Conservation (phyloP, 2,797 vertebrate genomes). For the Neopelma chrysocephalum region DNA sequence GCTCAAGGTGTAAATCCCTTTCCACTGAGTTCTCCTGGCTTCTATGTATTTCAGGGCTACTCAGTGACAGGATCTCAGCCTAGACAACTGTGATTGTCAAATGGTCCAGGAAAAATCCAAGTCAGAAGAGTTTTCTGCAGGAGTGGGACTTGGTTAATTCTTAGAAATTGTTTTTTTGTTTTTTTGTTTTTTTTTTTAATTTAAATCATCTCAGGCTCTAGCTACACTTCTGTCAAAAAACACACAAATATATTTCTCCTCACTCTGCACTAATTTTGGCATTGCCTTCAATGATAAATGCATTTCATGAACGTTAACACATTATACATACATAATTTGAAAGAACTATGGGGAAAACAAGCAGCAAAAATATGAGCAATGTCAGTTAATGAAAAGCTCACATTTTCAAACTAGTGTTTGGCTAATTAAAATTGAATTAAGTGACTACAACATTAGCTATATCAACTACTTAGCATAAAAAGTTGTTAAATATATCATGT, state of each 20-base stretch:
- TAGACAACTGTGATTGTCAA: neutral
- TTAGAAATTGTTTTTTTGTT: neutral
- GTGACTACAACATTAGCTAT: constrained; percentile 74
- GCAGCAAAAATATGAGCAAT: constrained; percentile 61
- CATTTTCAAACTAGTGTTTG: constrained; percentile 76
- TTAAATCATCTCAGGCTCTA: neutral
- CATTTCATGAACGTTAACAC: constrained; percentile 23
- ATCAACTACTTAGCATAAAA: constrained; percentile 77
- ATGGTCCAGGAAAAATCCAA: neutral
- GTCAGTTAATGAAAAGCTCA: constrained; percentile 69
- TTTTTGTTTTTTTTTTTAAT: neutral
- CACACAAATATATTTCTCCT: neutral
- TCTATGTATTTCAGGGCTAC: neutral
- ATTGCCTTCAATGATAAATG: constrained; percentile 31
- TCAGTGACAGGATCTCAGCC: neutral
- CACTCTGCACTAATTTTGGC: constrained; percentile 30
- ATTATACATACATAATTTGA: constrained; percentile 58
- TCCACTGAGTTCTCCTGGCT: neutral
- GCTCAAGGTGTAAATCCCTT: neutral
- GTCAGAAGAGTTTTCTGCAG: neutral
- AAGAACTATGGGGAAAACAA: constrained; percentile 64
- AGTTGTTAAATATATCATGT: constrained; percentile 78
- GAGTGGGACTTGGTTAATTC: neutral
- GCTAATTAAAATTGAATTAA: constrained; percentile 80
- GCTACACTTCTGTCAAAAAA: neutral